Conservation (phyloP, 2,888 invertebrate species). For the Drosophila emarginata region DNA sequence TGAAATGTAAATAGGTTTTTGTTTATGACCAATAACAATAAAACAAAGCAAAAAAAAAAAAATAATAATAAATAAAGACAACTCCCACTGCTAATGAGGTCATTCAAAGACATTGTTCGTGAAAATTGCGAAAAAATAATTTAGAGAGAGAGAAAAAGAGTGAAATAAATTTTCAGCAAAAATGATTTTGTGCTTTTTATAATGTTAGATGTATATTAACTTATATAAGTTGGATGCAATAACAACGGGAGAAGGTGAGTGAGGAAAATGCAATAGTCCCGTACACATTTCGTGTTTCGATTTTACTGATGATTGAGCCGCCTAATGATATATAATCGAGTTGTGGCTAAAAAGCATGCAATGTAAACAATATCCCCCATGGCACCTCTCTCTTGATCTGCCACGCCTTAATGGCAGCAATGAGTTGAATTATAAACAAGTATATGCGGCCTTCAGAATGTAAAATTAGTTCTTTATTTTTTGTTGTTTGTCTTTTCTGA, state of each 20-base stretch:
- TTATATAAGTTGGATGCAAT: conserved; percentile 7
- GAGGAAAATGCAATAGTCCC: conserved; percentile 13
- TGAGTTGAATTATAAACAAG: conserved; percentile 40
- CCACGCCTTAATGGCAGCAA: conserved; percentile 27
- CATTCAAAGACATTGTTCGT: conserved; percentile 10
- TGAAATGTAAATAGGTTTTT: conserved; percentile 2
- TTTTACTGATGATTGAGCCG: conserved; percentile 54
- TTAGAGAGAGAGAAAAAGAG: background rate
- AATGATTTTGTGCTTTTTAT: background rate
- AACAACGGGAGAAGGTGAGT: background rate
- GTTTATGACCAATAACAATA: conserved; percentile 12
- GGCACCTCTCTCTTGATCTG: background rate
- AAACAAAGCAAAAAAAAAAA: conserved; percentile 2
- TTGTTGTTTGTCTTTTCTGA: too few species aligned
- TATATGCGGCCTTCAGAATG: conserved; percentile 25
- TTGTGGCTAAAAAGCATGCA: conserved; percentile 54
- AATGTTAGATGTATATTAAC: background rate
- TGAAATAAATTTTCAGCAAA: background rate
- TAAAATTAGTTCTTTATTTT: conserved; percentile 33
- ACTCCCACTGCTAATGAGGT: conserved; percentile 32
- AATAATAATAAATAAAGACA: conserved; percentile 17
- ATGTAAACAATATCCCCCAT: conserved; percentile 33
- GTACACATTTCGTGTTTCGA: conserved; percentile 28
- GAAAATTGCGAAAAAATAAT: background rate
- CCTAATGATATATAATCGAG: conserved; percentile 63